These are phyloP conservation scores for Candoia aspera DNA, from an alignment of 2,113 vertebrate species.

Conservation along the genomic window DNA sequence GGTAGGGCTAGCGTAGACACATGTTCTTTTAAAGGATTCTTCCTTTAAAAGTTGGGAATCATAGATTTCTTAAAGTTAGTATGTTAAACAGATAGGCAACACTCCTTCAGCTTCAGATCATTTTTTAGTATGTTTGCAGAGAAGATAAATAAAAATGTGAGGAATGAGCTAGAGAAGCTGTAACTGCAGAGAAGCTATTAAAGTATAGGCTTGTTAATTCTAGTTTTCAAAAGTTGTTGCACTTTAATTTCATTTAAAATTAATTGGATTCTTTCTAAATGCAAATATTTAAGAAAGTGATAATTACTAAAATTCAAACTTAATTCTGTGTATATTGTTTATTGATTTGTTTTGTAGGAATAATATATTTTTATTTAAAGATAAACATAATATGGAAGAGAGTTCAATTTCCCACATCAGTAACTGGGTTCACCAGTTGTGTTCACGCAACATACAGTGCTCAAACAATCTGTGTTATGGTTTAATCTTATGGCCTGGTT, in stretches of 20 bases:
- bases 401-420: rapidly evolving
- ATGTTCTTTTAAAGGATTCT: background rate
- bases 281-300: background rate
- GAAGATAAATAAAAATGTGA: background rate
- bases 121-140: background rate
- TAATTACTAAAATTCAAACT: background rate
- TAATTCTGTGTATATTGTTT: background rate
- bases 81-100: background rate
- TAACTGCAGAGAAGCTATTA: background rate
- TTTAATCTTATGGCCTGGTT: background rate
- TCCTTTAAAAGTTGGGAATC: background rate
- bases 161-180: background rate
- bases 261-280: background rate
- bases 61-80: background rate
- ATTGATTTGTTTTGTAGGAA: background rate
- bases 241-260: background rate
- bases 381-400: background rate
- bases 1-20: background rate
- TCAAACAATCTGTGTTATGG: background rate
- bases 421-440: background rate
- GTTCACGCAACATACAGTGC: background rate
- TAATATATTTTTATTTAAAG: background rate
- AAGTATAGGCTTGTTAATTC: background rate
- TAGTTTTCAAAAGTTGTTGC: background rate
- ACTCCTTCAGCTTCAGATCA: background rate